Conservation (phyloP, 2,888 invertebrate genomes). For the Oxytorus armatus region DNA sequence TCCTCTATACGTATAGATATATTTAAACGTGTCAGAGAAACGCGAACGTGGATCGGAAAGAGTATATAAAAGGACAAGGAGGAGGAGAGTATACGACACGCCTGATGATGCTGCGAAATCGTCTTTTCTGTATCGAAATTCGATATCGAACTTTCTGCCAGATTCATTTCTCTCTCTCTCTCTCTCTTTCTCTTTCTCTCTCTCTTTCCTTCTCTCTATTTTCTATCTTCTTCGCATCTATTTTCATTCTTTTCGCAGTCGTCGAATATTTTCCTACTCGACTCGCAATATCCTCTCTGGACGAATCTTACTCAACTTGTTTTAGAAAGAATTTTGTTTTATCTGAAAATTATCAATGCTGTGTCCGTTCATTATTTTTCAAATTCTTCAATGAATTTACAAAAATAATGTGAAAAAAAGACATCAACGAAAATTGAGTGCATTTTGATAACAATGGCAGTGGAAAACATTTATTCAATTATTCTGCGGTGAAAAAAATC, state of each 20-base stretch:
- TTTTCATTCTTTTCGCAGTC: constrained; percentile 17
- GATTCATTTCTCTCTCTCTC: constrained; percentile 40
- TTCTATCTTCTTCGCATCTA: constrained; percentile 13
- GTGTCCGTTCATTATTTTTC: too few species aligned
- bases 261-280: constrained; percentile 11
- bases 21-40: constrained; percentile 72
- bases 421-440: too few species aligned
- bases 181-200: constrained; percentile 4
- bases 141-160: constrained; percentile 71
- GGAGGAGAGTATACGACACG: constrained; percentile 52
- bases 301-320: constrained; percentile 1
- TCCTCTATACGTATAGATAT: constrained; percentile 52
- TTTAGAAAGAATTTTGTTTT: not conserved
- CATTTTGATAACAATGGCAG: too few species aligned
- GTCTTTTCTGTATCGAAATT: constrained; percentile 73
- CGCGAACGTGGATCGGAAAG: constrained; percentile 19
- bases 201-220: too few species aligned
- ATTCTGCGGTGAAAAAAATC: too few species aligned
- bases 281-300: not conserved
- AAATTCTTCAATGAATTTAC: too few species aligned
- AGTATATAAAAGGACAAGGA: too few species aligned
- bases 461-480: too few species aligned
- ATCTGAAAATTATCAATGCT: too few species aligned
- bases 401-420: too few species aligned
- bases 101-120: constrained; percentile 72